phyloP scores from a whole-genome alignment of 2,888 invertebrate genomes.

The Therioaphis trifolii region DNA sequence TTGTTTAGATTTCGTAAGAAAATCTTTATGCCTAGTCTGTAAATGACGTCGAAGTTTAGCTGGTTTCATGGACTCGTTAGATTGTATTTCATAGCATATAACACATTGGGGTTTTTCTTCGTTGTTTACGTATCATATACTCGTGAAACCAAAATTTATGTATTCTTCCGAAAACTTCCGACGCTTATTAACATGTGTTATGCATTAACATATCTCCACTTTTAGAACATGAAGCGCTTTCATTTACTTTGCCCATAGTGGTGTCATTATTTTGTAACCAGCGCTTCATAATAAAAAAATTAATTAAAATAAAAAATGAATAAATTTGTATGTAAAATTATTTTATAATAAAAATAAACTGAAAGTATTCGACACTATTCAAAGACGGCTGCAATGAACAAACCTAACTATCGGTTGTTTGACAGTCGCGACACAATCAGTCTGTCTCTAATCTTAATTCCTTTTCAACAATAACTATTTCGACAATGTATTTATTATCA shows the following conservation, averaged over 20 bases:
- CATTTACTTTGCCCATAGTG: slow-evolving; percentile 12
- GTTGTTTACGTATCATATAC: slow-evolving; percentile 64
- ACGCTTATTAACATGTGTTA: slow-evolving; percentile 13
- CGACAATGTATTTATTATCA: background rate
- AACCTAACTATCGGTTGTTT: slow-evolving; percentile 30
- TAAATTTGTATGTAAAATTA: background rate
- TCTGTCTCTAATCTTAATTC: background rate
- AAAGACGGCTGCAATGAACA: background rate
- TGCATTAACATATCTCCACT: too few relatives aligned
- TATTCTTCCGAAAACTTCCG: slow-evolving; percentile 14
- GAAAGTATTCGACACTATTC: background rate
- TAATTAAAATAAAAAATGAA: slow-evolving; percentile 1
- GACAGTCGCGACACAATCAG: slow-evolving; percentile 20
- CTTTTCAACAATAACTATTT: background rate
- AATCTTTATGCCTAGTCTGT: slow-evolving; percentile 63
- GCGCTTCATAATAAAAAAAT: slow-evolving; percentile 3
- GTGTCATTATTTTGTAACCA: slow-evolving; percentile 3
- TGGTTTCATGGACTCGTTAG: slow-evolving; percentile 65
- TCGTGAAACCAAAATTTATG: slow-evolving; percentile 64
- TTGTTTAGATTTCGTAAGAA: slow-evolving; percentile 9
- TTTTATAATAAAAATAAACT: slow-evolving; percentile 26
- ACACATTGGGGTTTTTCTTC: slow-evolving; percentile 65
- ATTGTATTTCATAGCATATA: slow-evolving; percentile 65
- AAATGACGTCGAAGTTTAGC: slow-evolving; percentile 65
- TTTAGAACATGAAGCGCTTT: slow-evolving; percentile 3